Evolutionary conservation across 2,797 vertebrate species (phyloP), one percentile per base, ranked within the genome.

Genomic region (Euphonia xanthogaster): DNA sequence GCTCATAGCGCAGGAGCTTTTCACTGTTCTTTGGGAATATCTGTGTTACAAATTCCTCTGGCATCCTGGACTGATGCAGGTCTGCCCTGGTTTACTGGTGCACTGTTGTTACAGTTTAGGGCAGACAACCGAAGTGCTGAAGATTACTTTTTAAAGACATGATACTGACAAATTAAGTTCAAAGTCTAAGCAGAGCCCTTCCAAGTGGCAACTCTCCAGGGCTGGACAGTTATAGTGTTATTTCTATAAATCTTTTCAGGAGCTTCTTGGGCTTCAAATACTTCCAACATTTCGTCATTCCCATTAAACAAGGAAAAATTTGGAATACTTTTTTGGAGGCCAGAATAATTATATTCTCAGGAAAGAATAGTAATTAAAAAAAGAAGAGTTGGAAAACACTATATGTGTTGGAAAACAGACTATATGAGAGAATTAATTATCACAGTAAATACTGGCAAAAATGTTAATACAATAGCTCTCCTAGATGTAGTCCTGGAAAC

Each of bases 211-310:
- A 7, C 48, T 70, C 45, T 96, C 94, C 74, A 86, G 74, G 45
- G 27, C 74, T 76, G 61, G 83, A 95, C 77, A 92, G 86, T 95
- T 97, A 94, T n/a, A 95, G 90, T 80, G 87, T 88, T 82, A 92
- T 66, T 90, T 94, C 92, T 82, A 93, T 96, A 96, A 97, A 96
- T 96, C 94, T 96, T 95, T 92, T 73, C 95, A 95, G 93, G 89
- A 95, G 55, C 83, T 93, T 62, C 83, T 96, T 92, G 66, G 48
- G 58, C 92, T 93, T 96, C 80, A 63, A 95, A 96, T 95, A 74
- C 67, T 93, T 97, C 45, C 60, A 96, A 63, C 53, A 27, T 94
- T 90, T 96, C 7, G 0, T 96, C 93, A 93, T 92, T 94, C 83
- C 37, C 3, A 5, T 88, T 73, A 86, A 93, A 92, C 22, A 88